These are phyloP conservation scores for Margaritifera margaritifera DNA, from an alignment of 2,888 invertebrate genomes.

Conservation along the genomic window DNA sequence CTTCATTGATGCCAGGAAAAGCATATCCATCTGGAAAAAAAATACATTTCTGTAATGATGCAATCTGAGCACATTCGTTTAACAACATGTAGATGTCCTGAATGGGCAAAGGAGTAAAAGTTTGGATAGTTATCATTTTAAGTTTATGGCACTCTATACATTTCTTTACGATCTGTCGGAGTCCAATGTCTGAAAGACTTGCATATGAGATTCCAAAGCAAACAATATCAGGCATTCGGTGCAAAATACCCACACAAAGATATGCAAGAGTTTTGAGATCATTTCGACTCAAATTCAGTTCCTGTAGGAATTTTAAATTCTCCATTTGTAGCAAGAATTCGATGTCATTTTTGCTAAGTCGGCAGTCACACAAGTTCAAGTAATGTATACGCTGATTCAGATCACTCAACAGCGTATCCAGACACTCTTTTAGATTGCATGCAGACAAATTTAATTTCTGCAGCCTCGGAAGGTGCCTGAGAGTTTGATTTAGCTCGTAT, in stretches of 20 bases:
- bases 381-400: slow-evolving; percentile 41
- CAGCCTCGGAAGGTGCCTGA: slow-evolving; percentile 39
- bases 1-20: slow-evolving; percentile 57
- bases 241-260: slow-evolving; percentile 31
- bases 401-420: slow-evolving; percentile 39
- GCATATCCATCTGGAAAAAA: slow-evolving; percentile 63
- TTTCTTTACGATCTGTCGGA: slow-evolving; percentile 45
- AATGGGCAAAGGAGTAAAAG: slow-evolving; percentile 55
- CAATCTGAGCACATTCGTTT: slow-evolving; percentile 42
- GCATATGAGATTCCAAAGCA: slow-evolving; percentile 59
- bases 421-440: slow-evolving; percentile 52
- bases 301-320: slow-evolving; percentile 39
- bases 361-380: slow-evolving; percentile 60
- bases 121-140: slow-evolving; percentile 58
- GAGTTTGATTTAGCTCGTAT: slow-evolving; percentile 34
- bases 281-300: slow-evolving; percentile 64
- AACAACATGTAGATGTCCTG: slow-evolving; percentile 48
- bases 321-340: slow-evolving; percentile 53
- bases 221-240: slow-evolving; percentile 39
- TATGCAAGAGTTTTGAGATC: slow-evolving; percentile 43
- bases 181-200: slow-evolving; percentile 42
- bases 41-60: slow-evolving; percentile 54
- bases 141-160: slow-evolving; percentile 44
- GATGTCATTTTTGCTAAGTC: slow-evolving; percentile 51
- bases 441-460: slow-evolving; percentile 55